Conservation (phyloP, 2,888 invertebrate genomes). For the Synergus japonicus region DNA sequence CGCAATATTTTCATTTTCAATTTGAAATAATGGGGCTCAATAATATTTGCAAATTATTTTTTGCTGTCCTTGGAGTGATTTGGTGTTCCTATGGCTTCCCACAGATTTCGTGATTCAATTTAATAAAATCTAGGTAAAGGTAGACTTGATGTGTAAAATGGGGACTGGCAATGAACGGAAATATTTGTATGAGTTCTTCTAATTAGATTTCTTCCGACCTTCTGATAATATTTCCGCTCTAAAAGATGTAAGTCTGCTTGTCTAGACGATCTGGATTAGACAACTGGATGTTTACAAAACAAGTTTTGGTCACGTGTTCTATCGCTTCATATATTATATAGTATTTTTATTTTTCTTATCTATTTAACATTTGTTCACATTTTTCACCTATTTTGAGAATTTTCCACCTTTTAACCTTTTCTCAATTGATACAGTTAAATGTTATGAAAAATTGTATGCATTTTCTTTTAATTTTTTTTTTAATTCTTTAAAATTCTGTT, state of each 20-base stretch:
- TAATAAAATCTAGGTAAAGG: constrained; percentile 11
- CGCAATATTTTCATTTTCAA: no score
- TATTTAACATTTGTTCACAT: not conserved
- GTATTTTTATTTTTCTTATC: not conserved
- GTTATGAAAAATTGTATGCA: no score
- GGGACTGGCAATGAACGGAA: constrained; percentile 3
- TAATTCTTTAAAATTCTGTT: no score
- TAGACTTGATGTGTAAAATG: not conserved
- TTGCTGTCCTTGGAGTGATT: not conserved
- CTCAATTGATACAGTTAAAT: no score
- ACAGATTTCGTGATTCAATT: not conserved
- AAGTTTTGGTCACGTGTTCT: not conserved
- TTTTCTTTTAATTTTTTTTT: no score
- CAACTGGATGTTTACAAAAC: not conserved
- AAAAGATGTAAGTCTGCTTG: constrained; percentile 13
- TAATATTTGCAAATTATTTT: not conserved
- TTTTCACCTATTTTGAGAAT: no score
- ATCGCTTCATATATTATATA: not conserved
- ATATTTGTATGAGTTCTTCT: constrained; percentile 24
- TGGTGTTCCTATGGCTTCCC: not conserved
- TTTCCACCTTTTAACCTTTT: no score
- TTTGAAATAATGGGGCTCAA: not conserved
- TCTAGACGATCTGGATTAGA: constrained; percentile 1
- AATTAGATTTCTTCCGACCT: constrained; percentile 29
- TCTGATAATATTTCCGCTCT: constrained; percentile 10